phyloP scores from a whole-genome alignment of 2,797 vertebrate species.

The Garrulus glandarius region DNA sequence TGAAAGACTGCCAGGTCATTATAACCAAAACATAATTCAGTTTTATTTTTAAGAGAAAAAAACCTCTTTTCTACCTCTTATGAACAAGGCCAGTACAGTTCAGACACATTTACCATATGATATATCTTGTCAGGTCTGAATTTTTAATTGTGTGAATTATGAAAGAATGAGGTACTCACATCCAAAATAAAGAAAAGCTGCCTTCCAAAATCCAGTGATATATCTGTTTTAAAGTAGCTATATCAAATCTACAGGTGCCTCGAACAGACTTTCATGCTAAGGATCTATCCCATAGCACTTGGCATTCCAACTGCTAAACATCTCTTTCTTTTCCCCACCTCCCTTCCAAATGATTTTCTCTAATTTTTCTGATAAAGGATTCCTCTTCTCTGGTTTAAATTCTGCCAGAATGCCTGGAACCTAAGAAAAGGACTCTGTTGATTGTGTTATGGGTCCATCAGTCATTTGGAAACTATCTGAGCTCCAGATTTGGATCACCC shows the following conservation, averaged over 20 bases:
- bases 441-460: background rate
- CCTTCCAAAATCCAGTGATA: background rate
- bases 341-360: background rate
- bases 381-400: background rate
- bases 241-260: background rate
- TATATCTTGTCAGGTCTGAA: background rate
- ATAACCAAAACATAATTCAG: background rate
- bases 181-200: background rate
- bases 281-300: background rate
- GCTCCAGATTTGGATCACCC: conserved; percentile 32
- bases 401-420: background rate
- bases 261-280: background rate
- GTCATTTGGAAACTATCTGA: conserved; percentile 9
- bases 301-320: background rate
- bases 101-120: background rate
- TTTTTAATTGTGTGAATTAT: background rate
- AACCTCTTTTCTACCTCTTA: background rate
- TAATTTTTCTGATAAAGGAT: background rate
- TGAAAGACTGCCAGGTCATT: background rate
- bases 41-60: background rate
- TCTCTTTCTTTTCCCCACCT: background rate
- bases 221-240: background rate
- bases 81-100: background rate
- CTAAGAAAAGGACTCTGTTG: background rate
- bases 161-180: background rate